A percentile compares a stretch with the other conserved stretches of the same genome.
These are phyloP conservation scores for Furcifer pardalis DNA, from an alignment of 2,797 vertebrate genomes.

Conservation along the genomic window DNA sequence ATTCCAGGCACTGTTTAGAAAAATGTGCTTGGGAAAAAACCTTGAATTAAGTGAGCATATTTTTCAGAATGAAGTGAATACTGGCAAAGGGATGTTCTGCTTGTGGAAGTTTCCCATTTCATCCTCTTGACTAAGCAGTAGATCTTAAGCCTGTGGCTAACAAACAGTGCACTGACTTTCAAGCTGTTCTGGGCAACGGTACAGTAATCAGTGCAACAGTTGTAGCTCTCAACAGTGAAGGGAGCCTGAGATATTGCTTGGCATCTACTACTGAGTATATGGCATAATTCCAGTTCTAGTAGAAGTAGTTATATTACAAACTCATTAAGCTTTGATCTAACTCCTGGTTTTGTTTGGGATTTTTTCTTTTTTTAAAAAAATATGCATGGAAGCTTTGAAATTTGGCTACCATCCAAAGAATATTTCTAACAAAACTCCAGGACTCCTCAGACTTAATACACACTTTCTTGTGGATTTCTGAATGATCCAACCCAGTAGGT, in stretches of 20 bases:
- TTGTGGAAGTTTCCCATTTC: constrained; percentile 9
- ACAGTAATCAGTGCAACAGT: not conserved
- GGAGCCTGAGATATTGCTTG: constrained; percentile 29
- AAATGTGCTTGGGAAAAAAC: not conserved
- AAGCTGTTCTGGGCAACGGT: not conserved
- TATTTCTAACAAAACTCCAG: constrained; percentile 28
- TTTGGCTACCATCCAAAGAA: constrained; percentile 25
- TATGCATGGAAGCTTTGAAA: constrained; percentile 19
- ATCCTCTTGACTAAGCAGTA: not conserved
- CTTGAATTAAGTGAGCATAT: not conserved
- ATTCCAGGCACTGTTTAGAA: too few species aligned
- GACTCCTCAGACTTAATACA: constrained; percentile 12
- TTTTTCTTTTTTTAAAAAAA: not conserved
- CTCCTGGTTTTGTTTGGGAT: not conserved
- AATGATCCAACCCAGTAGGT: not conserved
- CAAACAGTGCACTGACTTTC: not conserved
- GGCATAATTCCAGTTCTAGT: constrained; percentile 27
- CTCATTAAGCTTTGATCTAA: constrained; percentile 38
- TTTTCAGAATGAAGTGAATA: not conserved
- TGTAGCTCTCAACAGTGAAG: constrained; percentile 1
- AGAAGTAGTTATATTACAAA: constrained; percentile 45
- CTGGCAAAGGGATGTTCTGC: constrained; percentile 1
- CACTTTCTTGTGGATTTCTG: constrained; percentile 10
- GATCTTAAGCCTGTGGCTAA: not conserved
- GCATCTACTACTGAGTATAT: constrained; percentile 48